These are phyloP conservation scores for Erinaceus europaeus DNA, from an alignment of 2,113 vertebrate genomes.

Conservation along the genomic window DNA sequence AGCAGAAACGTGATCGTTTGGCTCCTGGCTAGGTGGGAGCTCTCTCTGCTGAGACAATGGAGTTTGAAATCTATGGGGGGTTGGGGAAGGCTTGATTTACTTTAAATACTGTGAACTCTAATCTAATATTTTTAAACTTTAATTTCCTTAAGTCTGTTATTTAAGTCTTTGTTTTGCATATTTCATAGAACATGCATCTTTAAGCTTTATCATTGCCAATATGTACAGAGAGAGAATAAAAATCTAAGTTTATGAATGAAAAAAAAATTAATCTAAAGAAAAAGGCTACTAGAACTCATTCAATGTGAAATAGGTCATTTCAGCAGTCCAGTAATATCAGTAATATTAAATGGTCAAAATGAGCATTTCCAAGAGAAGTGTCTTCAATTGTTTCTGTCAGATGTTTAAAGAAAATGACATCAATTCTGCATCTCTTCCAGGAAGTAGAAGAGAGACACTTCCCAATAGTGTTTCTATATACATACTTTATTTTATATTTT, in stretches of 20 bases:
- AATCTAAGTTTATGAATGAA: slow-evolving; percentile 79
- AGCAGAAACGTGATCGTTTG: too few species aligned
- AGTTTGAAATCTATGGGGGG: slow-evolving; percentile 74
- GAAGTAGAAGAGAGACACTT: too few species aligned
- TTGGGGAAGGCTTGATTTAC: slow-evolving; percentile 64
- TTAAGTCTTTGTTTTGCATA: slow-evolving; percentile 80
- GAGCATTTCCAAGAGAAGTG: too few species aligned
- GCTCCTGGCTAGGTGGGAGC: too few species aligned
- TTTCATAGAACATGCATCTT: slow-evolving; percentile 76
- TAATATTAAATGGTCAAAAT: not conserved
- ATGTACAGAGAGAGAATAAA: slow-evolving; percentile 82
- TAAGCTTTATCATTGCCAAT: slow-evolving; percentile 84
- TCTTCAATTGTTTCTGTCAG: too few species aligned
- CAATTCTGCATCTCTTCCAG: too few species aligned
- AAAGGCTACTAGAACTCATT: not conserved
- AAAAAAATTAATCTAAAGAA: too few species aligned
- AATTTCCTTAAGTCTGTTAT: slow-evolving; percentile 82
- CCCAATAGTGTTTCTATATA: too few species aligned
- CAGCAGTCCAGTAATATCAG: not conserved
- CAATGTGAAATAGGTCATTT: not conserved
- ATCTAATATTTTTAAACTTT: slow-evolving; percentile 74
- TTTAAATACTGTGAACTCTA: slow-evolving; percentile 84
- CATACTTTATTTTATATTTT: too few species aligned
- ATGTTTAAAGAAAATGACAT: too few species aligned
- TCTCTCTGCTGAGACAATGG: slow-evolving; percentile 79